Base-by-base conservation (phyloP, 2,113 vertebrate genomes). In the Coturnix japonica region DNA sequence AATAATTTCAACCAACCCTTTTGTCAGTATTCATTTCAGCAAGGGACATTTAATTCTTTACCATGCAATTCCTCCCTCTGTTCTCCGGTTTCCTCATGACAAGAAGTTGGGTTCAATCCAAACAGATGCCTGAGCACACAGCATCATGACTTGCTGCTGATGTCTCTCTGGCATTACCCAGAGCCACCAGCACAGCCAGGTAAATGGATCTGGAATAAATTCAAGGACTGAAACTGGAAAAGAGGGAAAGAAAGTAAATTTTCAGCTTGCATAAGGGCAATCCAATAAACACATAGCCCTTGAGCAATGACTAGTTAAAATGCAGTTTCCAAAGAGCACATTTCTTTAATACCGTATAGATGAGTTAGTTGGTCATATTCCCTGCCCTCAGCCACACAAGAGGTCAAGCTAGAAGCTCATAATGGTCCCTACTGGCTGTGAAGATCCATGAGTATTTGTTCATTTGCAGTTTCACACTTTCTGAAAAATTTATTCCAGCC, bases 351-450 rank as follows among this genome's bases (percentile, higher is more conserved):
- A 37, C 11, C 2, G 0, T 66, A 74, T 70, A 85, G 92, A 56
- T 63, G 91, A 87, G 15, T 74, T 81, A 81, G 60, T 88, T 90
- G 75, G 13, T 74, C 70, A 31, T 87, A 80, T 73, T 85, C 21
- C 79, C 33, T 66, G 81, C 51, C 56, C 46, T 89, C 64, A 71
- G 21, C 61, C 90, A 39, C 54, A 59, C 33, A 75, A 74, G 76
- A 54, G 33, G 53, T 78, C 73, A 93, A 46, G 31, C 14, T 64
- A 86, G 63, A 81, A 88, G 83, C 73, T 81, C 7, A 23, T 71
- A 67, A 69, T 30, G 49, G 22, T 64, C 57, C 47, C 44, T 43
- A 46, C 33, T 71, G 69, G 41, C 83, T 84, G 64, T 63, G 75
- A 92, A 94, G 89, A 66, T 76, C 74, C 3, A 4, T 44, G 13